phyloP scores from a whole-genome alignment of 2,888 invertebrate species.

The Rugalucina vietnamica region DNA sequence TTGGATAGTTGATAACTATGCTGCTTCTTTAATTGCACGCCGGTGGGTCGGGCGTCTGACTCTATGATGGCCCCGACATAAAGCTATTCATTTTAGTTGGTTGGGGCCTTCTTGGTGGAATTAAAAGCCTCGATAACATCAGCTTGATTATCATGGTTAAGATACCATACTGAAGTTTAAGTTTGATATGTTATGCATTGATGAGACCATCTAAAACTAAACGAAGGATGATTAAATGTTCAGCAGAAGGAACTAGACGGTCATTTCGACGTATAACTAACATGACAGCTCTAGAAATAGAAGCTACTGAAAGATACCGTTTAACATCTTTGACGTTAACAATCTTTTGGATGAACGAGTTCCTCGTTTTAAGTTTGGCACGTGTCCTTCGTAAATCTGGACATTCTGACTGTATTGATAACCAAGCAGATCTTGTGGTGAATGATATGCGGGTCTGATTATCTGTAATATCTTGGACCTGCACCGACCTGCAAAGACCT shows the following conservation, averaged over 20 bases:
- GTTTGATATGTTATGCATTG: conserved; percentile 56
- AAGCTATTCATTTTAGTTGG: too few species aligned
- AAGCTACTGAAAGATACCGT: conserved; percentile 39
- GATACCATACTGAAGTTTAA: conserved; percentile 61
- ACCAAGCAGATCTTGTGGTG: conserved; percentile 42
- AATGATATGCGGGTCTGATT: conserved; percentile 34
- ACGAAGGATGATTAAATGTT: conserved; percentile 60
- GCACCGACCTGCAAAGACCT: not conserved
- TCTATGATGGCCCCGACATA: too few species aligned
- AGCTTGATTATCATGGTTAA: too few species aligned
- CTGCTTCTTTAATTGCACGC: too few species aligned
- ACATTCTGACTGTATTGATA: conserved; percentile 40
- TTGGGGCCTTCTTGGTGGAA: too few species aligned
- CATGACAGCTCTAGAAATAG: conserved; percentile 43
- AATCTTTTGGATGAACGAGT: conserved; percentile 30
- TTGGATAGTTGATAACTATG: too few species aligned
- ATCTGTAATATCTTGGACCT: conserved; percentile 17
- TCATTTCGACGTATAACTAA: conserved; percentile 28
- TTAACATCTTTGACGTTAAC: conserved; percentile 46
- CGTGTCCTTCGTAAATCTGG: conserved; percentile 42
- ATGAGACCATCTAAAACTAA: conserved; percentile 56
- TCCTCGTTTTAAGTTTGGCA: conserved; percentile 49
- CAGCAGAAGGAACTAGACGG: conserved; percentile 20
- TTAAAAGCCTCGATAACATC: too few species aligned
- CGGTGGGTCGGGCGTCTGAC: too few species aligned